Base-by-base conservation (phyloP, 2,797 vertebrate species). In the Atherinosoma microstoma region DNA sequence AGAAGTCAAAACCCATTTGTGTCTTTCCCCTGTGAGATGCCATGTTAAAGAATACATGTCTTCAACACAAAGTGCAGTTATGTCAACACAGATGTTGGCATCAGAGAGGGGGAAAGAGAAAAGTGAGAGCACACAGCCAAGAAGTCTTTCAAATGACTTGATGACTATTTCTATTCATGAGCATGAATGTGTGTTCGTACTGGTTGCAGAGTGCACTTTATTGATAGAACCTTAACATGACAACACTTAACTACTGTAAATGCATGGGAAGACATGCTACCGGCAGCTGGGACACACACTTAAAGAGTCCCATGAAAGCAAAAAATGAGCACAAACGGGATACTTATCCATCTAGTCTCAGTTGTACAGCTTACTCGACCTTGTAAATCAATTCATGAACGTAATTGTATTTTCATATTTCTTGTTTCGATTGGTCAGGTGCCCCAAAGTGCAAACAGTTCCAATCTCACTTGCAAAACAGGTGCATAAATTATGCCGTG, bases 401-500 rank as follows among this genome's bases (percentile, higher is more conserved):
- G 73, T 75, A 76, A 87, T 90, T 90, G 78, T 6, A 85, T 91
- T 92, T 91, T 85, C 75, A 84, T 80, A 83, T 83, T 83, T 84
- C 73, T 78, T 24, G 54, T 85, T 89, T 75, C 56, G 42, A 84
- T 85, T 59, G 71, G 82, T 87, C 87, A 84, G 85, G 78, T 83
- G 78, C 67, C 84, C 86, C 79, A 90, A 79, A 93, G 85, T 79
- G 54, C 83, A 90, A 88, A 79, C 79, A 71, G 73, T 74, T 78
- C 67, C 71, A 75, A 80, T 90, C 84, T 78, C 83, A 77, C 75
- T 88, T 63, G 53, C 82, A 86, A 90, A 92, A 85, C 89, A 90
- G 85, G 61, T 81, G 78, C 79, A 91, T 92, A 92, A 92, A 94
- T 93, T 87, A 91, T 59, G 69, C 79, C 53, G 51, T 92, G 92